Base-by-base conservation (phyloP, 92 coral and sea anemone species). In the Palythoa grandis region DNA sequence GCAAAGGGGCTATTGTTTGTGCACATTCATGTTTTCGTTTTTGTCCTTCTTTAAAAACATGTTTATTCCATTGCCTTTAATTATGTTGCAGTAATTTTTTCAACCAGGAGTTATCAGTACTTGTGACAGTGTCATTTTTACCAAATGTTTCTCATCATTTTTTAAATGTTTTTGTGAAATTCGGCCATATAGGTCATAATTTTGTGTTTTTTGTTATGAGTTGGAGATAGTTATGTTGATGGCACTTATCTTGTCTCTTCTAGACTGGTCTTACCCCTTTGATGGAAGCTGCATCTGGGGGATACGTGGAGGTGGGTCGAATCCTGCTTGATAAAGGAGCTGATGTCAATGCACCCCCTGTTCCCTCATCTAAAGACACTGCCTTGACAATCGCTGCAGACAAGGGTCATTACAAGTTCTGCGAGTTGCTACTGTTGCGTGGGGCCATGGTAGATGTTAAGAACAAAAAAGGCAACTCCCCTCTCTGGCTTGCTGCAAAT, bases 241-340 rank as follows among this genome's bases (percentile, higher is more conserved):
- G 37, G 52, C 9, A 15, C 56, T 19, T 43, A 6, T 48, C 52
- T 25, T 60, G 15, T 66, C 63, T 40, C 37, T 8, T 66, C 48
- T 84, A 96, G 98, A 96, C 98, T 87, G 98, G 98, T 50, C 91
- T 96, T 39, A 96, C 98, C 5, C 98, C 98, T 11, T 92, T 96
- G 43, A 96, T 96, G 98, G 98, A 96, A 72, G 98, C 98, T 10
- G 98, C 98, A 0, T 96, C 98, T 16, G 98, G 98, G 40, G 98
- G 98, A 22, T 96, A 96, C 82, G 98, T 96, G 19, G 98, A 96
- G 65, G 98, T 96, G 11, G 98, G 98, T 6, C 95, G 98, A 29
- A 95, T 96, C 88, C 92, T 96, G 39, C 94, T 96, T 52, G 98
- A 96, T 75, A 96, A 89, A 87, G 98, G 98, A 66, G 98, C 95